Base-by-base conservation (phyloP, 2,113 vertebrate genomes). In the Pluvialis apricaria region DNA sequence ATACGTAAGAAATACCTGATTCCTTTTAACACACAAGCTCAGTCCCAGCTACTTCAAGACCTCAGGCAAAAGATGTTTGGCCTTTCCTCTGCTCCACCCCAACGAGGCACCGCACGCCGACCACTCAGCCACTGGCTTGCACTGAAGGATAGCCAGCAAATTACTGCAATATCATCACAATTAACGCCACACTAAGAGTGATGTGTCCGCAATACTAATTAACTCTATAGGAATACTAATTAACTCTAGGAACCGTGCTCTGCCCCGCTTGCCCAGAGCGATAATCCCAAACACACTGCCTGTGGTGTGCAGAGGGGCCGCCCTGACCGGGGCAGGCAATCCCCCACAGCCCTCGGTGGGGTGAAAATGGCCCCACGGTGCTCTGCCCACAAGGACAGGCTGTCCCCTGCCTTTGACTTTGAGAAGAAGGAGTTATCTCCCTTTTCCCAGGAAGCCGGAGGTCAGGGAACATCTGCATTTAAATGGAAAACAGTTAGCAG, bases 391-490 rank as follows among this genome's bases (percentile, higher is more conserved):
- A 44, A 58, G 51, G 24, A 62, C 55, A 83, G 45, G 31, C 18
- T 69, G 25, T 69, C 4, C 9, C 19, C 22, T 64, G 64, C 38
- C 47, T 86, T 49, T 58, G 65, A 71, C 71, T 96, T 90, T 66
- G 32, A 68, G 86, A 88, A 76, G 17, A n/a, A 38, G 13, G 26
- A 73, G 13, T 66, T 58, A 40, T 51, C 40, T 60, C 36, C 15
- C 26, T 44, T 78, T 94, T 45, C 44, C 51, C 2, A 1, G 26
- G 29, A 94, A 94, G 29, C 10, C 70, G n/a, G 88, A 90, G 55
- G 75, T 91, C 84, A 76, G 25, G 19, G 71, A 94, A 90, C 65
- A 90, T 66, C 86, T 82, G 34, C 66, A 82, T 93, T 87, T 95
- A 86, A 90, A 82, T 75, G 20, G 65, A 68, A 96, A 88, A 68